Conservation (phyloP, 2,888 invertebrate species). For the Drosophila ustulata region DNA sequence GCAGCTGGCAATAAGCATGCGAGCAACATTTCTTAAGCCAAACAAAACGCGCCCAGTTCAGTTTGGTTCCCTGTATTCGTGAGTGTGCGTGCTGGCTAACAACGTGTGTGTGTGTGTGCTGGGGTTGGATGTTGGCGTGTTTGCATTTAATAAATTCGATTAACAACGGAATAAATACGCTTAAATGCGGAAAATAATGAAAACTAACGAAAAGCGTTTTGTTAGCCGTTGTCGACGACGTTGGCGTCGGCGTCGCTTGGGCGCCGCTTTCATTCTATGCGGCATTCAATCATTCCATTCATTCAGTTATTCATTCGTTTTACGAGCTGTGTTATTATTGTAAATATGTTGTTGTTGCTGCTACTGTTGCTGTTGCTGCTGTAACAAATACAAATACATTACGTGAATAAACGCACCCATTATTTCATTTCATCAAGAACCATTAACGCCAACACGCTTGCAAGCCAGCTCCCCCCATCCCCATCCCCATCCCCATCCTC, state of each 20-base stretch:
- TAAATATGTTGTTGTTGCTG: constrained; percentile 65
- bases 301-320: constrained; percentile 78
- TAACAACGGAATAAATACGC: constrained; percentile 83
- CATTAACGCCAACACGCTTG: constrained; percentile 82
- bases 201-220: constrained; percentile 81
- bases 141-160: constrained; percentile 84
- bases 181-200: constrained; percentile 82
- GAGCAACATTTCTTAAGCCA: constrained; percentile 73
- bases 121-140: constrained; percentile 74
- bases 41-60: constrained; percentile 75
- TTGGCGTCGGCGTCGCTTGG: constrained; percentile 43
- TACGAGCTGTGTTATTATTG: constrained; percentile 82
- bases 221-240: constrained; percentile 57
- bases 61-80: constrained; percentile 17
- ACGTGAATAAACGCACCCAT: constrained; percentile 83
- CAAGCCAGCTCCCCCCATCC: constrained; percentile 36
- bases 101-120: constrained; percentile 31
- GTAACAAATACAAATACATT: constrained; percentile 81
- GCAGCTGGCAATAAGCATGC: constrained; percentile 74
- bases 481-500: not conserved
- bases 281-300: constrained; percentile 79
- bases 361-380: constrained; percentile 58
- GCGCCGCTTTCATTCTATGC: constrained; percentile 75
- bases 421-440: constrained; percentile 83
- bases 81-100: constrained; percentile 20